Evolutionary conservation across 2,797 vertebrate species (phyloP).

Genomic region (Heterohyrax brucei): DNA sequence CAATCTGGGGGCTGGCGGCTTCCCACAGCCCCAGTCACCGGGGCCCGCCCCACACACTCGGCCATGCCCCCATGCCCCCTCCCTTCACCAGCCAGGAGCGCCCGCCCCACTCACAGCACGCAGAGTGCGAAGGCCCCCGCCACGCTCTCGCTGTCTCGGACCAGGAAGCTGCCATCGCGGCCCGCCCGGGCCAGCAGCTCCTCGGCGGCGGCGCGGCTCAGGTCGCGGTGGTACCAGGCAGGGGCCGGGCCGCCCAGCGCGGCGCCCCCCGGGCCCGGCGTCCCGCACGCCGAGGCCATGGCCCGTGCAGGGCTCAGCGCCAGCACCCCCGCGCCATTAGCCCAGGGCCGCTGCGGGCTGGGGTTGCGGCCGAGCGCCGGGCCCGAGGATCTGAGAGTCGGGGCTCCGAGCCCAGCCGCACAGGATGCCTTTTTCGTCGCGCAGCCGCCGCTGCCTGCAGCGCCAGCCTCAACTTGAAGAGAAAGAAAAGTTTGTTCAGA

Average conservation of each 20-base stretch:
- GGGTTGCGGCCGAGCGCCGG: not conserved
- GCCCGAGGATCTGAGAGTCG: not conserved
- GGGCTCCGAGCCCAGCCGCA: constrained; percentile 33
- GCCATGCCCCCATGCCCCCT: not conserved
- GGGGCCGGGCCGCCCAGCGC: constrained; percentile 91
- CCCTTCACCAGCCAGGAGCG: not conserved
- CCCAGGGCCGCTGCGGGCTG: constrained; percentile 48
- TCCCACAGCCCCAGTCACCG: not conserved
- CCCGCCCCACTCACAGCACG: constrained; percentile 94
- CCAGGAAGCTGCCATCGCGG: constrained; percentile 97
- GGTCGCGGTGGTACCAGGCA: constrained; percentile 97
- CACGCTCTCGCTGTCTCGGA: constrained; percentile 98
- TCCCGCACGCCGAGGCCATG: constrained; percentile 81
- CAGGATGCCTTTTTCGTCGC: constrained; percentile 36
- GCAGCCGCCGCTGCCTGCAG: constrained; percentile 80
- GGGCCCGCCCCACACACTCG: not conserved
- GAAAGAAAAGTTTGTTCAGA: constrained; percentile 88
- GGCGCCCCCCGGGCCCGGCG: constrained; percentile 90
- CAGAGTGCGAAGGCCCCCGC: constrained; percentile 97
- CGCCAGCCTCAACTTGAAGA: constrained; percentile 85
- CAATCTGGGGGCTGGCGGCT: not conserved
- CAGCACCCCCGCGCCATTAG: constrained; percentile 70
- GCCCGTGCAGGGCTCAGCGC: constrained; percentile 70
- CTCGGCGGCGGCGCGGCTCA: constrained; percentile 97
- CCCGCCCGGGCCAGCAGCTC: constrained; percentile 96